A percentile compares a stretch with the other conserved stretches of the same genome.
These are phyloP conservation scores for Drosophila melanosoma DNA, from an alignment of 2,888 invertebrate genomes.

Conservation along the genomic window DNA sequence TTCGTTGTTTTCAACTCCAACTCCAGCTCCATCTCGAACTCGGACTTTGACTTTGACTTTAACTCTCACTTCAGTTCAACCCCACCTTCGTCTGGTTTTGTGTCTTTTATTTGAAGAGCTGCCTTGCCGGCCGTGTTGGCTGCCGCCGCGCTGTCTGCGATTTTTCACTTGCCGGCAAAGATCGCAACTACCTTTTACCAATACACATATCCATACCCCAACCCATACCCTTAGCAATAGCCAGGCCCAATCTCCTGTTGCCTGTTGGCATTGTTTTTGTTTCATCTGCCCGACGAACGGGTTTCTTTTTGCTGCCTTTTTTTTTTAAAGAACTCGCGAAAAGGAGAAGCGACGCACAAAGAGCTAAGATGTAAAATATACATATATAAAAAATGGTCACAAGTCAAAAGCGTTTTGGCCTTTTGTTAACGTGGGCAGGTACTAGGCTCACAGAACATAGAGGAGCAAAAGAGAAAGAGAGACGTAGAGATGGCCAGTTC, in stretches of 20 bases:
- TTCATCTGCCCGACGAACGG: constrained; percentile 78
- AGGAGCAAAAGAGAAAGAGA: constrained; percentile 1
- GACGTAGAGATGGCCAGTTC: constrained; percentile 18
- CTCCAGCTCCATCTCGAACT: constrained; percentile 14
- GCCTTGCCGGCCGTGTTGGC: constrained; percentile 28
- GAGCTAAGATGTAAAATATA: constrained; percentile 61
- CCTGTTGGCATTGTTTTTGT: constrained; percentile 61
- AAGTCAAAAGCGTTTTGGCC: constrained; percentile 74
- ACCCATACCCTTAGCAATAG: constrained; percentile 22
- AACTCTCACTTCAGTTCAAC: constrained; percentile 7
- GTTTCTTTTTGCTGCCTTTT: constrained; percentile 47
- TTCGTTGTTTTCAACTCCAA: constrained; percentile 5
- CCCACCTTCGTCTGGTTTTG: not conserved
- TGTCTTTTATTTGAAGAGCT: constrained; percentile 31
- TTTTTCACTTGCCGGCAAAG: constrained; percentile 61
- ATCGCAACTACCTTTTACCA: constrained; percentile 23
- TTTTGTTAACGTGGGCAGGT: constrained; percentile 47
- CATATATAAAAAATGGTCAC: constrained; percentile 62
- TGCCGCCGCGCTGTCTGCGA: constrained; percentile 76
- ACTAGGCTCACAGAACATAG: constrained; percentile 27
- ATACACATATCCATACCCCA: not conserved
- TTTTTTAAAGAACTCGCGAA: constrained; percentile 40
- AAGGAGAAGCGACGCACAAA: constrained; percentile 28
- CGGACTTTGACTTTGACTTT: constrained; percentile 44
- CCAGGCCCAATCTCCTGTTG: constrained; percentile 38